phyloP scores from a whole-genome alignment of 1,140 invertebrate species.

The Zaprionus africanus region DNA sequence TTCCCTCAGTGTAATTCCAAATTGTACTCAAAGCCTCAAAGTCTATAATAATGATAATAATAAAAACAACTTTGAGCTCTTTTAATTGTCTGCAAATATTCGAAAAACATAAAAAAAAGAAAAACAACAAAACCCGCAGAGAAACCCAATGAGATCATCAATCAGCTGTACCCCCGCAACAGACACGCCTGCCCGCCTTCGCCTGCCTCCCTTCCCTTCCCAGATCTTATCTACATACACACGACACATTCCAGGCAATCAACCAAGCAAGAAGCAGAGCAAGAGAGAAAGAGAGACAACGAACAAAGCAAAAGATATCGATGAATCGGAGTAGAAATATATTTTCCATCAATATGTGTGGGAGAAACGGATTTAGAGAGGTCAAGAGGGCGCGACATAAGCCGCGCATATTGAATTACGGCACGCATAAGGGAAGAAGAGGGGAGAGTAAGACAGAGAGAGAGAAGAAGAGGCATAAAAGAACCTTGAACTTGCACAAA shows the following conservation, averaged over 20 bases:
- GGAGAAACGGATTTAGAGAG: constrained; percentile 3
- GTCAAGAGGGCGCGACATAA: not conserved
- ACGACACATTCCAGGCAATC: constrained; percentile 66
- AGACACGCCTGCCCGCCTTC: not conserved
- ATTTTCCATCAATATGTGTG: constrained; percentile 11
- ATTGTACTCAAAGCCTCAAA: not conserved
- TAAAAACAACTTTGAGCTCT: not conserved
- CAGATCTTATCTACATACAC: constrained; percentile 44
- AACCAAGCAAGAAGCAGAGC: constrained; percentile 34
- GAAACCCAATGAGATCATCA: constrained; percentile 48
- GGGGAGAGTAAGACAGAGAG: no score
- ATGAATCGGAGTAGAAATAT: constrained; percentile 17
- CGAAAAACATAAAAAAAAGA: constrained; percentile 5
- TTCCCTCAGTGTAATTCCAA: not conserved
- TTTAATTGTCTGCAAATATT: constrained; percentile 27
- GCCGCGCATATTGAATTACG: not conserved
- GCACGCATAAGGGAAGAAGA: not conserved
- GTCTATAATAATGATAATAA: not conserved
- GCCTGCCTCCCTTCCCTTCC: not conserved
- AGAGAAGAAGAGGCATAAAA: not conserved
- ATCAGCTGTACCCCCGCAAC: constrained; percentile 27
- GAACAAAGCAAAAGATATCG: constrained; percentile 29
- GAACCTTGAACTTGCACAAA: constrained; percentile 30
- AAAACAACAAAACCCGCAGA: not conserved
- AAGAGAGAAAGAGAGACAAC: constrained; percentile 32